phyloP scores from a whole-genome alignment of 2,888 invertebrate genomes.

The Cosmorhoe ocellata region DNA sequence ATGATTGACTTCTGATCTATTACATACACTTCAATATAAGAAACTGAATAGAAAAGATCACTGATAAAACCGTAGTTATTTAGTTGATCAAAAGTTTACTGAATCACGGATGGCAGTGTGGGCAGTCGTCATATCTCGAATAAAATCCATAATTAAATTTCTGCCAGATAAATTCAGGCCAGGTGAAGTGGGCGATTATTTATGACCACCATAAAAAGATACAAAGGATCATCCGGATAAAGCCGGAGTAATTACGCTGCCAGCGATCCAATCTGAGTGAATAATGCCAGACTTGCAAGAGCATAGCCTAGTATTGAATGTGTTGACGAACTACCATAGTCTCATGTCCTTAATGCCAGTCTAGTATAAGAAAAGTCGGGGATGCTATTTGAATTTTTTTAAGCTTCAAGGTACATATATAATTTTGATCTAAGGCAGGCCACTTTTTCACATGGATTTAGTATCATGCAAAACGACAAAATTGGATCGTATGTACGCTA shows the following conservation, averaged over 20 bases:
- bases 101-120: slow-evolving; percentile 15
- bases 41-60: no score
- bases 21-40: no score
- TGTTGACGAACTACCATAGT: not conserved
- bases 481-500: no score
- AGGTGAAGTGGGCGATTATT: slow-evolving; percentile 60
- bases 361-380: no score
- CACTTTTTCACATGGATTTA: no score
- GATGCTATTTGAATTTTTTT: not conserved
- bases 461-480: no score
- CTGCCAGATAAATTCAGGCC: slow-evolving; percentile 52
- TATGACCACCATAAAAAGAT: slow-evolving; percentile 65
- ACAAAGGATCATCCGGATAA: slow-evolving; percentile 57
- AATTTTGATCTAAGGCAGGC: no score
- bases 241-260: slow-evolving; percentile 47
- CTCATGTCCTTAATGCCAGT: not conserved
- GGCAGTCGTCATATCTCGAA: slow-evolving; percentile 38
- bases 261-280: slow-evolving; percentile 33
- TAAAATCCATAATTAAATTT: slow-evolving; percentile 61
- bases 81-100: not conserved
- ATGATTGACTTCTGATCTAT: no score
- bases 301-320: not conserved
- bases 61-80: no score
- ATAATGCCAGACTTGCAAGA: slow-evolving; percentile 6
- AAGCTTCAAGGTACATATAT: no score